Conservation (phyloP, 2,797 vertebrate species). For the Aulostomus chinensis region DNA sequence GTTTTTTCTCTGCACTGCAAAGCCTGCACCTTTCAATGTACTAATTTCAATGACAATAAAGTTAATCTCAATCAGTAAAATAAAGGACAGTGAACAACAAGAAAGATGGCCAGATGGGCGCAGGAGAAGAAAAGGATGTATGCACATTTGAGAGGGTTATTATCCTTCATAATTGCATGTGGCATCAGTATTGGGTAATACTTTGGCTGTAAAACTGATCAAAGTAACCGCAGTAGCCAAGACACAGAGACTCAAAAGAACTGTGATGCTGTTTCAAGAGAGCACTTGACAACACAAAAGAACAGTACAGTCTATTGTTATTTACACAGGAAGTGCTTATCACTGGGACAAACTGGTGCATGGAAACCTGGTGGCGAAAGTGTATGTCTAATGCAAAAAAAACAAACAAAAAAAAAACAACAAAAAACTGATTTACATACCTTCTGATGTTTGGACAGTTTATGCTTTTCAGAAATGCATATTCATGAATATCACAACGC, state of each 20-base stretch:
- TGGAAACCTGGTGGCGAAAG: background rate
- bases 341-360: slow-evolving; percentile 20
- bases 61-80: background rate
- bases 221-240: slow-evolving; percentile 37
- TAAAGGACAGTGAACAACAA: slow-evolving; percentile 35
- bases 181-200: slow-evolving; percentile 33
- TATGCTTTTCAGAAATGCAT: slow-evolving; percentile 43
- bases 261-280: slow-evolving; percentile 36
- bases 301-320: slow-evolving; percentile 30
- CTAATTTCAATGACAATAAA: too few species aligned
- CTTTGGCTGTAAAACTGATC: slow-evolving; percentile 34
- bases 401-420: background rate
- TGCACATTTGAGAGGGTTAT: slow-evolving; percentile 21
- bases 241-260: slow-evolving; percentile 30
- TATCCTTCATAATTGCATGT: slow-evolving; percentile 23
- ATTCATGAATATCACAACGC: slow-evolving; percentile 26
- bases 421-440: background rate
- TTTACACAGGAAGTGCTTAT: slow-evolving; percentile 32
- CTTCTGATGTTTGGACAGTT: slow-evolving; percentile 17
- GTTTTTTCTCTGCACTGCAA: too few species aligned
- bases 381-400: background rate
- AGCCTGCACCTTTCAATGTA: too few species aligned
- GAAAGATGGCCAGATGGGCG: slow-evolving; percentile 38
- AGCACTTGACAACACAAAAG: slow-evolving; percentile 51
- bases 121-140: slow-evolving; percentile 34